Evolutionary conservation across 2,113 vertebrate species (phyloP).

Genomic region (Gopherus evgoodei): DNA sequence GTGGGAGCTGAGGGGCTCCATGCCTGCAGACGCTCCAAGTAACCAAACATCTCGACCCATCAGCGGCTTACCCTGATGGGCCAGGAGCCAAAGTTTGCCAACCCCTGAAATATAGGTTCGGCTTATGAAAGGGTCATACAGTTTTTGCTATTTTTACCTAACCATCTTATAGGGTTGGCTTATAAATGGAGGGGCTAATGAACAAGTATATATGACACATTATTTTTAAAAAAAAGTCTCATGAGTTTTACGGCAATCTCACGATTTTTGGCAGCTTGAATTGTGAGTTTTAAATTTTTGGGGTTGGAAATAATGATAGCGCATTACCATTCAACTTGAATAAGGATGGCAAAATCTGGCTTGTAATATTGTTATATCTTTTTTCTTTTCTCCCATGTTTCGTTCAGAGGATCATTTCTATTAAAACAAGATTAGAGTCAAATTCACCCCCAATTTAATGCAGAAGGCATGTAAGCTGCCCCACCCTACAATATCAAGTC

Average conservation of each 20-base stretch:
- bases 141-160: no score
- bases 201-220: no score
- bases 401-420: neutral
- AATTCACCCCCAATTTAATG: neutral
- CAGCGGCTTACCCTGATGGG: no score
- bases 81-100: no score
- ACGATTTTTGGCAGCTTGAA: neutral
- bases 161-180: no score
- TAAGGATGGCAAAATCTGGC: neutral
- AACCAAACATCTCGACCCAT: no score
- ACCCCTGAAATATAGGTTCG: no score
- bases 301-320: neutral
- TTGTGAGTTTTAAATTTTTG: fast-evolving
- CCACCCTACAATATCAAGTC: neutral
- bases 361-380: neutral
- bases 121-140: no score
- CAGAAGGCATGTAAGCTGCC: neutral
- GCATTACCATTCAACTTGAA: neutral
- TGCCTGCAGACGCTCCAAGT: no score
- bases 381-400: neutral
- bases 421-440: neutral
- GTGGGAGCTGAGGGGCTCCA: no score
- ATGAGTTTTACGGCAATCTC: neutral
- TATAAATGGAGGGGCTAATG: no score
- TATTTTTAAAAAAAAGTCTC: neutral